A percentile compares a stretch with the other conserved stretches of the same genome.
phyloP scores from a whole-genome alignment of 2,113 vertebrate species.

The Oryzias curvinotus region DNA sequence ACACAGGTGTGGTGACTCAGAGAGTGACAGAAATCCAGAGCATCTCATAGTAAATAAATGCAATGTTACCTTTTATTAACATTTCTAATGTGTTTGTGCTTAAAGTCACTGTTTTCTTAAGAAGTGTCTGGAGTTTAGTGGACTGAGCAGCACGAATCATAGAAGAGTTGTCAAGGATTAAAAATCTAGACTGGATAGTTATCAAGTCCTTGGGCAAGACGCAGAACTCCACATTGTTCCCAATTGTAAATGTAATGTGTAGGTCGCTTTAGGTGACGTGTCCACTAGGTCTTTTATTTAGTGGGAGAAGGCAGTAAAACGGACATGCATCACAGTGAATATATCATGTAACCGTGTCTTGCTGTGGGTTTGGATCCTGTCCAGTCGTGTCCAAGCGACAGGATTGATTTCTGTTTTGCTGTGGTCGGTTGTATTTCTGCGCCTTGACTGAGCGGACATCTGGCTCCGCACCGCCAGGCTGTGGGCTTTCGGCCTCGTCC shows the following conservation, averaged over 20 bases:
- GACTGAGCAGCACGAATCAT: no score
- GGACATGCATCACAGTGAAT: background rate
- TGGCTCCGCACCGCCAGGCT: conserved; percentile 51
- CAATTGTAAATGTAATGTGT: no score
- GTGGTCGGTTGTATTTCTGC: conserved; percentile 8
- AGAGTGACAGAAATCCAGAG: conserved; percentile 46
- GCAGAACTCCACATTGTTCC: no score
- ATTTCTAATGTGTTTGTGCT: background rate
- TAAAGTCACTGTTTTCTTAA: background rate
- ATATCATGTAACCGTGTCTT: background rate
- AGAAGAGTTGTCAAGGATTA: no score
- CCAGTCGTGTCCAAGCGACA: conserved; percentile 9
- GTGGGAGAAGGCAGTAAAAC: no score
- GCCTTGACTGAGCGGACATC: conserved; percentile 61
- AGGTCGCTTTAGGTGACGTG: no score
- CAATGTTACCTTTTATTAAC: background rate
- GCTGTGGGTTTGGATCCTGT: background rate
- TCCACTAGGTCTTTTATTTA: no score
- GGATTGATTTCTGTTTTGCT: conserved; percentile 15
- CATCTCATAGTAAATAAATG: conserved; percentile 28
- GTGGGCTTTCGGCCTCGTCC: conserved; percentile 63
- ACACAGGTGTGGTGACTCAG: conserved; percentile 66
- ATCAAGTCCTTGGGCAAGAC: no score
- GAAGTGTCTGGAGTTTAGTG: no score
- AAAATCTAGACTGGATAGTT: no score